Base-by-base conservation (phyloP, 1,140 invertebrate genomes). In the Trichogramma pretiosum region DNA sequence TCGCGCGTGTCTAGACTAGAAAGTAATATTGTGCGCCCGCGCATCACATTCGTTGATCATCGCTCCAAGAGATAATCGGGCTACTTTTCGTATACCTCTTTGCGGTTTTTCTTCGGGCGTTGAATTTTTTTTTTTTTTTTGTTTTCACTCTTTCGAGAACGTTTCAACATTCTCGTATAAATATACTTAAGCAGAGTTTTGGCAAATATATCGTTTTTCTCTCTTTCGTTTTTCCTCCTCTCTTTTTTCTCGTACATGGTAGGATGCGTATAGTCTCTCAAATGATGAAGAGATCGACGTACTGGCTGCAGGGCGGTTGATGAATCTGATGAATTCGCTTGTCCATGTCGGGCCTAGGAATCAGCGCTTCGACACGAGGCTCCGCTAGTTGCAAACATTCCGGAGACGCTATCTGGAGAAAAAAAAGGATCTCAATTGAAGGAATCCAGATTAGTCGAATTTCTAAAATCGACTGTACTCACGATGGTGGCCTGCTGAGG, bases 251-350 rank as follows among this genome's bases (percentile, higher is more conserved):
- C n/a, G n/a, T n/a, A n/a, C n/a, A n/a, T n/a, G n/a, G n/a, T n/a
- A n/a, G n/a, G n/a, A n/a, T n/a, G n/a, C n/a, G n/a, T n/a, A n/a
- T n/a, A n/a, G n/a, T n/a, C n/a, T 26, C 32, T 62, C 54, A 63
- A 23, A 67, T 59, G 56, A 67, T 65, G 50, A 75, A 74, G n/a
- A 76, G 57, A 47, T 81, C 78, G 13, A 80, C 70, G 53, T 74
- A 73, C 21, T 77, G 68, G 55, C 75, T 79, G 49, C 77, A 78
- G 11, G 79, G 72, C 22, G 74, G 70, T 52, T 78, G 74, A 3
- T 76, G 67, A 42, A 72, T 74, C 28, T 66, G 32, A 75, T 79
- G 69, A 45, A 78, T 70, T 30, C 77, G 67, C 55, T 82, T 80
- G 7, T 79, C 79, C 52, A 81, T 65, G 10, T 67, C 63, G 46